Conservation (phyloP, 2,888 invertebrate genomes). For the Palloptera scutellata region DNA sequence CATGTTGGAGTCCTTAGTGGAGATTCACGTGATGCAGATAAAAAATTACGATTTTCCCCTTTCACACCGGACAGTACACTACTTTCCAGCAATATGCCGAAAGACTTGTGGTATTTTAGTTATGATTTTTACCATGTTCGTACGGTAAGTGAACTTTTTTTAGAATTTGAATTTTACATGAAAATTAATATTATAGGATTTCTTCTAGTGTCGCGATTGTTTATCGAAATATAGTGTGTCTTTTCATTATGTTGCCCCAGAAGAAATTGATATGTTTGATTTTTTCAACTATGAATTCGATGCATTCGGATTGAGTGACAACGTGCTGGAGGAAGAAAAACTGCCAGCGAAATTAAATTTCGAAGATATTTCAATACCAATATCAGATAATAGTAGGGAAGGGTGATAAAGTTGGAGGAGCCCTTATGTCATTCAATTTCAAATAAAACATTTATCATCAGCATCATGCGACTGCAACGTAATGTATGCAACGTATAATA, state of each 20-base stretch:
- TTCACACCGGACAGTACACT: constrained; percentile 90
- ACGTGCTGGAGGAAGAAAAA: neutral
- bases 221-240: constrained; percentile 93
- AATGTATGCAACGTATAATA: too few relatives aligned
- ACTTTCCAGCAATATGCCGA: constrained; percentile 81
- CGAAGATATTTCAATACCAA: too few relatives aligned
- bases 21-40: constrained; percentile 83
- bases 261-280: constrained; percentile 43
- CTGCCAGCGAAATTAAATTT: too few relatives aligned
- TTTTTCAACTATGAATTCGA: constrained; percentile 44
- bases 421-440: too few relatives aligned
- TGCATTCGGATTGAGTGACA: constrained; percentile 26
- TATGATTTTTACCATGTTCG: constrained; percentile 90
- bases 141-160: constrained; percentile 63
- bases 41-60: constrained; percentile 90
- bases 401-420: too few relatives aligned
- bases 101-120: constrained; percentile 84
- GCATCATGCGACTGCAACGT: too few relatives aligned
- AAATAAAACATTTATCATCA: too few relatives aligned
- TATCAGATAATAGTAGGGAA: too few relatives aligned
- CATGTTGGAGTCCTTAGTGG: constrained; percentile 84
- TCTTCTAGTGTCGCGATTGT: constrained; percentile 68
- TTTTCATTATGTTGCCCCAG: constrained; percentile 83
- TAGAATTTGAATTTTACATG: neutral
- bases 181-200: neutral